These are phyloP conservation scores for Nasonia longicornis DNA, from an alignment of 1,140 invertebrate genomes.

Conservation along the genomic window DNA sequence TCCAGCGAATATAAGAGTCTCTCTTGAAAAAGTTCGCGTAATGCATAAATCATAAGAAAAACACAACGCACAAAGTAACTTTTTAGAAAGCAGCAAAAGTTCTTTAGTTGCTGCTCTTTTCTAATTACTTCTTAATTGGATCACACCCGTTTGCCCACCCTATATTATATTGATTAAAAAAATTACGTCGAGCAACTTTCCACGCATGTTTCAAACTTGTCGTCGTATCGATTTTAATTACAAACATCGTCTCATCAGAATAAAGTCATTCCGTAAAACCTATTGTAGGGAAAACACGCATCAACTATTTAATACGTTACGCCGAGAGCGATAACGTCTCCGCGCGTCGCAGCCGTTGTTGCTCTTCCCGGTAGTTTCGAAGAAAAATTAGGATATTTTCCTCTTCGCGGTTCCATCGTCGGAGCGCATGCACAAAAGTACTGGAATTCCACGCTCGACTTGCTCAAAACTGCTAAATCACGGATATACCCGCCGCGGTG, in stretches of 20 bases:
- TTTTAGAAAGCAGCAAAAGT: not conserved
- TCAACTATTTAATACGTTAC: no score
- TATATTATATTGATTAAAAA: no score
- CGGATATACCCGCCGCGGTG: not conserved
- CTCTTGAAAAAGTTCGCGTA: not conserved
- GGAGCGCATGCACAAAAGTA: not conserved
- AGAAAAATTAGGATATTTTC: not conserved
- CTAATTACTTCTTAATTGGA: no score
- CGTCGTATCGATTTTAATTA: no score
- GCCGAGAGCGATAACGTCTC: not conserved
- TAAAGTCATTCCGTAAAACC: no score
- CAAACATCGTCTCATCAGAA: no score
- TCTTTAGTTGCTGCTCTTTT: not conserved
- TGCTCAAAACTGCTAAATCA: slow-evolving; percentile 15
- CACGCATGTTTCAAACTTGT: no score
- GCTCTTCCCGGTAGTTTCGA: not conserved
- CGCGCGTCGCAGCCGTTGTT: not conserved
- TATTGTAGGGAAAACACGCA: no score
- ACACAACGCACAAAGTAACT: not conserved
- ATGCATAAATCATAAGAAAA: not conserved
- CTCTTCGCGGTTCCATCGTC: not conserved
- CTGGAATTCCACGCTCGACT: slow-evolving; percentile 18
- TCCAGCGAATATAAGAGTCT: not conserved
- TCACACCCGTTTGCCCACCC: no score
- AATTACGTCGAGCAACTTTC: no score